These are phyloP conservation scores for Drosophila anomalata DNA, from an alignment of 2,888 invertebrate genomes.

Conservation along the genomic window DNA sequence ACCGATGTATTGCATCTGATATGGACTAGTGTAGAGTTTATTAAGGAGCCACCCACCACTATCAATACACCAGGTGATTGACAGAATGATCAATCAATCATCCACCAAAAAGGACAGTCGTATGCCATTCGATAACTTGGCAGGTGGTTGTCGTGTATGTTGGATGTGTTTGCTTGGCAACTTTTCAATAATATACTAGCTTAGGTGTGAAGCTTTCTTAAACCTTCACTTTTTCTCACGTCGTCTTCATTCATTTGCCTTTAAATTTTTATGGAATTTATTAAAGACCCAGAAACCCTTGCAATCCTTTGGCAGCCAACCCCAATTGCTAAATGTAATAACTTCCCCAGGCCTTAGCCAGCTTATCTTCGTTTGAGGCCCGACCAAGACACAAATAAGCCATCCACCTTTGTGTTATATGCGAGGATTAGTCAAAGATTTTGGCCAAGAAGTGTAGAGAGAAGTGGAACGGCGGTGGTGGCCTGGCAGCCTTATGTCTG, in stretches of 20 bases:
- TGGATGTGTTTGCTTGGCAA: too few species aligned
- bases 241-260: too few species aligned
- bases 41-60: neutral
- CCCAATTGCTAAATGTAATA: slow-evolving; percentile 9
- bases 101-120: slow-evolving; percentile 3
- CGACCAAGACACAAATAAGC: neutral
- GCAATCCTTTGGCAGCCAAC: slow-evolving; percentile 12
- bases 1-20: slow-evolving; percentile 24
- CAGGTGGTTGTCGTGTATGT: neutral
- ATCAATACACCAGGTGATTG: neutral
- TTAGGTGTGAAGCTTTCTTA: neutral
- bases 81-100: slow-evolving; percentile 35
- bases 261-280: neutral
- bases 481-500: slow-evolving; percentile 42
- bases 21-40: slow-evolving; percentile 21
- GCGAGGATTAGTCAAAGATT: slow-evolving; percentile 48
- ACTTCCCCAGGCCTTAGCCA: slow-evolving; percentile 1
- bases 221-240: neutral
- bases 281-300: neutral
- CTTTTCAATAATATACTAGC: too few species aligned
- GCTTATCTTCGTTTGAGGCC: slow-evolving; percentile 32
- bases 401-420: slow-evolving; percentile 27
- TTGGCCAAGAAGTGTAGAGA: slow-evolving; percentile 26
- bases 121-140: slow-evolving; percentile 10
- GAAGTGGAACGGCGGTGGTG: slow-evolving; percentile 4